Evolutionary conservation across 2,797 vertebrate genomes (phyloP).

Genomic region (Coracias cyanogaster): DNA sequence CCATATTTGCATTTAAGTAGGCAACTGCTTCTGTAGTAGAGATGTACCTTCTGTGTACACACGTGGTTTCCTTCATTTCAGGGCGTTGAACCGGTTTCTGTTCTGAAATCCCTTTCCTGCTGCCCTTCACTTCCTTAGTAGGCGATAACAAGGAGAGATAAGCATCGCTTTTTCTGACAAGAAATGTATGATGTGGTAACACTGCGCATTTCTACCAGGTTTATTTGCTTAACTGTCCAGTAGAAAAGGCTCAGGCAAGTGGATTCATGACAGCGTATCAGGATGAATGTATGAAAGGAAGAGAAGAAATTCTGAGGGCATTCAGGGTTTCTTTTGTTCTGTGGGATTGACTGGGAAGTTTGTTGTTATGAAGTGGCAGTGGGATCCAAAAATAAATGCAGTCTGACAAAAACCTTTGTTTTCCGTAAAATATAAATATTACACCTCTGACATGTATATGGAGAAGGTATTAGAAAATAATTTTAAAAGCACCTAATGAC

Average conservation of each 20-base stretch:
- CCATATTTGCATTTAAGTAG: not conserved
- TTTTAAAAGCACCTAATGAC: not conserved
- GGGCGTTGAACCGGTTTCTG: not conserved
- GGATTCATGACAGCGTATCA: not conserved
- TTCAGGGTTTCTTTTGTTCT: not conserved
- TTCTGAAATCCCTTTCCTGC: not conserved
- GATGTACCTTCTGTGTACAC: not conserved
- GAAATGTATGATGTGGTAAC: not conserved
- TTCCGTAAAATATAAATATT: not conserved
- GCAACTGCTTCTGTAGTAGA: not conserved
- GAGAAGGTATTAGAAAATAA: not conserved
- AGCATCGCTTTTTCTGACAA: not conserved
- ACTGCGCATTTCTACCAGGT: not conserved
- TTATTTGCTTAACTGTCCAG: not conserved
- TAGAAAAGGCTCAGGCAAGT: not conserved
- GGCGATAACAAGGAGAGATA: not conserved
- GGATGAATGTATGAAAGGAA: not conserved
- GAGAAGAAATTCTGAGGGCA: not conserved
- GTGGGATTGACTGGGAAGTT: not conserved
- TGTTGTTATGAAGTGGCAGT: not conserved
- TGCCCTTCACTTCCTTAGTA: not conserved
- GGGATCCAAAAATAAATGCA: not conserved
- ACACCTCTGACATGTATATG: not conserved
- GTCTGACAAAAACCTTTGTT: not conserved
- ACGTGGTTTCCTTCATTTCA: not conserved